These are phyloP conservation scores for Epizoanthus stellaris DNA, from an alignment of 92 coral and sea anemone genomes.

Conservation along the genomic window DNA sequence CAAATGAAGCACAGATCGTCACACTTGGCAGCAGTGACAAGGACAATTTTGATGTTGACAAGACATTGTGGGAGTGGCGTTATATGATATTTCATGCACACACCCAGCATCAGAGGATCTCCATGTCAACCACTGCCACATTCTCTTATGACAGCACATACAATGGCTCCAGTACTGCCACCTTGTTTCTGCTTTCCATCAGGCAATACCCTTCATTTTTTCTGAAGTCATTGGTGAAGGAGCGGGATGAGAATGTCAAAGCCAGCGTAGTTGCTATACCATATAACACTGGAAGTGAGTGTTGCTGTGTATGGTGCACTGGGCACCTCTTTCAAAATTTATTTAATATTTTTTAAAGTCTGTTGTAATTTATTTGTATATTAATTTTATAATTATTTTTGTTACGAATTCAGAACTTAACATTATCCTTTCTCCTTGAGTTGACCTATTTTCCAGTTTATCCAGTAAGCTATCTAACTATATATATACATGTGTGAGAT, in stretches of 20 bases:
- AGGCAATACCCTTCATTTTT: conserved; percentile 27
- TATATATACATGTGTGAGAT: no score
- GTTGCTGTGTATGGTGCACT: not conserved
- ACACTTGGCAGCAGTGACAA: conserved; percentile 13
- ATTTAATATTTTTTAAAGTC: no score
- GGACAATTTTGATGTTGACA: conserved; percentile 29
- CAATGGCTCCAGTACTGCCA: conserved; percentile 73
- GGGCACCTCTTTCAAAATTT: no score
- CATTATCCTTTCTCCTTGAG: no score
- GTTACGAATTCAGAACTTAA: no score
- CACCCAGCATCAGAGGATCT: conserved; percentile 60
- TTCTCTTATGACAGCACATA: conserved; percentile 56
- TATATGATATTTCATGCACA: conserved; percentile 92
- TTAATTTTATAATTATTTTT: no score
- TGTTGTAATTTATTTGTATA: no score
- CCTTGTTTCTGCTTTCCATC: conserved; percentile 57
- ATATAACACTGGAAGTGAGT: conserved; percentile 78
- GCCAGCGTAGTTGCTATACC: conserved; percentile 75
- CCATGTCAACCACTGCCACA: conserved; percentile 52
- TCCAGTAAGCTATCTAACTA: no score
- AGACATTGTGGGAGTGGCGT: conserved; percentile 57
- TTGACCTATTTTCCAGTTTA: no score
- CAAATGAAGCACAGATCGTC: conserved; percentile 38
- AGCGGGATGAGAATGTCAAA: conserved; percentile 25
- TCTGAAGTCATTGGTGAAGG: conserved; percentile 55